Conservation (phyloP, 2,888 invertebrate genomes). For the Stenchaetothrips biformis region DNA sequence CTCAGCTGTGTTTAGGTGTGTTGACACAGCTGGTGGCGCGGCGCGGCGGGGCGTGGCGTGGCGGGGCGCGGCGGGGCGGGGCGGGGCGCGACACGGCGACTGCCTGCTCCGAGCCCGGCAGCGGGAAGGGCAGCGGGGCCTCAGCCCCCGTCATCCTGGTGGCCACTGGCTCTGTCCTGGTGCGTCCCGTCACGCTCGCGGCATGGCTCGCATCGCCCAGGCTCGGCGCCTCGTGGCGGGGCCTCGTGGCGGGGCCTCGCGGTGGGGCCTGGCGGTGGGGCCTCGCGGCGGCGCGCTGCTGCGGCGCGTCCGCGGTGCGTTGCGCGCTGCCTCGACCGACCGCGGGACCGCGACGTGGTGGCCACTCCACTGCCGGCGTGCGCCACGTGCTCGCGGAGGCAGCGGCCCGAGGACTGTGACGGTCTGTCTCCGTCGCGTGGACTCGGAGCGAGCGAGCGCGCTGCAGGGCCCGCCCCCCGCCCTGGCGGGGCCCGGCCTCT, state of each 20-base stretch:
- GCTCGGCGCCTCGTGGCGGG: not conserved
- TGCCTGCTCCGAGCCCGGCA: not conserved
- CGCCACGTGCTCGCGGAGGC: not conserved
- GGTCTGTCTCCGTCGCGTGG: too few species aligned
- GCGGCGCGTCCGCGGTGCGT: not conserved
- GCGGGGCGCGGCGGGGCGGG: conserved; percentile 1
- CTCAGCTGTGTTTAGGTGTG: not conserved
- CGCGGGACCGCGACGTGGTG: not conserved
- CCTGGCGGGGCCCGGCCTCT: not conserved
- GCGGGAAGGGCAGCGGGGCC: not conserved
- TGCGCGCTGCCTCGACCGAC: not conserved
- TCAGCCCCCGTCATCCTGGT: not conserved
- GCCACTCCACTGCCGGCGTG: not conserved
- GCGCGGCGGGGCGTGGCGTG: not conserved
- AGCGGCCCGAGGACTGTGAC: not conserved
- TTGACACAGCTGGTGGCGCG: not conserved
- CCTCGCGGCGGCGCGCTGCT: not conserved
- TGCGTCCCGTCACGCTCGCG: not conserved
- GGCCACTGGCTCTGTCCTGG: not conserved
- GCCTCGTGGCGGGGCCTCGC: too few species aligned
- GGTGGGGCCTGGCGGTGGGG: not conserved
- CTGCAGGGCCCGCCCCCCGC: not conserved
- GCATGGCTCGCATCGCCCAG: not conserved
- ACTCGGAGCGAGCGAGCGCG: too few species aligned
- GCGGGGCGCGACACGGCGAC: not conserved